Evolutionary conservation across 2,113 vertebrate species (phyloP), one percentile per base, ranked within the genome.

Genomic region (Cinclus mexicanus): DNA sequence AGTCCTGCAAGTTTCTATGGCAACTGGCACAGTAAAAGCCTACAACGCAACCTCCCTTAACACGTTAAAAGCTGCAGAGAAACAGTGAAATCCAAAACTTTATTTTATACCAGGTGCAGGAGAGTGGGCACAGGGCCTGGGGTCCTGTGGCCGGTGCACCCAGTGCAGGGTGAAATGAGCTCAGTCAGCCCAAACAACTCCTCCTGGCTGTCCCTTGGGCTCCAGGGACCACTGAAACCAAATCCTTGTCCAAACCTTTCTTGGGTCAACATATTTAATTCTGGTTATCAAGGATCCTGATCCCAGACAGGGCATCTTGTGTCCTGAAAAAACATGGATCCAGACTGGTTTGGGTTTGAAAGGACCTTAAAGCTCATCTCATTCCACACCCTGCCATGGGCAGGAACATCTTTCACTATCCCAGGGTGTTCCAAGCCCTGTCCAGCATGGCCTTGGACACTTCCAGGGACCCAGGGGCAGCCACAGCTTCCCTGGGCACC

Each of bases 1-100:
- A 91, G 63, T 42, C 90, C 56, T 83, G 33, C 41, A 77, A 64
- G 94, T 97, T 96, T 93, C 95, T 95, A 96, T 95, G 96, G 93
- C 94, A 95, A 96, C 94, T 21, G 5, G 23, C 79, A 79, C 74
- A 93, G 74, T 12, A 31, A 71, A 26, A 95, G 56, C 90, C 85
- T 89, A 63, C 74, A 87, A 11, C 11, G 5, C 77, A 89, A 74
- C 60, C 55, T 64, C 64, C 3, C n/a, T 90, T 88, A 92, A 89
- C 76, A n/a, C 20, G 0, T 83, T 94, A 49, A 91, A 94, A 94
- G 65, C 91, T 89, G 76, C n/a, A 83, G 74, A 89, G 72, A 78
- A 95, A 90, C 20, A 37, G 35, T 0, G 2, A 50, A 55, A 82
- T 5, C 19, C 59, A 21, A 77, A 87, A 88, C 49, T 92, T 94